Conservation (phyloP, 2,888 invertebrate species). For the Pilophorus perplexus region DNA sequence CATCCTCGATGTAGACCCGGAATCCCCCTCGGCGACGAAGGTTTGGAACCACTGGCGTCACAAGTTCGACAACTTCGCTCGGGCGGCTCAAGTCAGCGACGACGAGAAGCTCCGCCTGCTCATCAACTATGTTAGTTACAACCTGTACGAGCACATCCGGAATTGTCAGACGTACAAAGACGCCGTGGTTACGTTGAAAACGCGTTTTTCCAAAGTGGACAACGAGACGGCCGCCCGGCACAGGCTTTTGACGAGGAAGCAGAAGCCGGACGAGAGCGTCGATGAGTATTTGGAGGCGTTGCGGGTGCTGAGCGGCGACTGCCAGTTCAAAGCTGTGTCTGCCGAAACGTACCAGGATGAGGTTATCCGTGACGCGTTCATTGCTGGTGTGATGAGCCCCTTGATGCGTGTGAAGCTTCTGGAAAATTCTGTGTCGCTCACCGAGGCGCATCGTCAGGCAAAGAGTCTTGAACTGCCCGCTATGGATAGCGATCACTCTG, state of each 20-base stretch:
- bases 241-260: background rate
- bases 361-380: background rate
- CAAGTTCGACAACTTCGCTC: background rate
- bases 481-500: too few relatives aligned
- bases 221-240: background rate
- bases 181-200: background rate
- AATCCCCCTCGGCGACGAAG: background rate
- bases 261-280: background rate
- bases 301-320: background rate
- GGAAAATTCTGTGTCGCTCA: too few relatives aligned
- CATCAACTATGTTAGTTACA: background rate
- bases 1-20: background rate
- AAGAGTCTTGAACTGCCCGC: too few relatives aligned
- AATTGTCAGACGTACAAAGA: background rate
- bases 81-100: background rate
- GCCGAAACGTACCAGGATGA: background rate
- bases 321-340: conserved; percentile 5
- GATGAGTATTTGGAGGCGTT: background rate
- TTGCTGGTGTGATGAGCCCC: background rate
- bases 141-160: background rate
- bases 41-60: background rate
- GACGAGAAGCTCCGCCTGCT: background rate
- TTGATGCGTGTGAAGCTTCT: background rate
- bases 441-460: too few relatives aligned
- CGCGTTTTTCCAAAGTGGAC: background rate